These are phyloP conservation scores for Mamestra brassicae DNA, from an alignment of 2,888 invertebrate genomes.

Conservation along the genomic window DNA sequence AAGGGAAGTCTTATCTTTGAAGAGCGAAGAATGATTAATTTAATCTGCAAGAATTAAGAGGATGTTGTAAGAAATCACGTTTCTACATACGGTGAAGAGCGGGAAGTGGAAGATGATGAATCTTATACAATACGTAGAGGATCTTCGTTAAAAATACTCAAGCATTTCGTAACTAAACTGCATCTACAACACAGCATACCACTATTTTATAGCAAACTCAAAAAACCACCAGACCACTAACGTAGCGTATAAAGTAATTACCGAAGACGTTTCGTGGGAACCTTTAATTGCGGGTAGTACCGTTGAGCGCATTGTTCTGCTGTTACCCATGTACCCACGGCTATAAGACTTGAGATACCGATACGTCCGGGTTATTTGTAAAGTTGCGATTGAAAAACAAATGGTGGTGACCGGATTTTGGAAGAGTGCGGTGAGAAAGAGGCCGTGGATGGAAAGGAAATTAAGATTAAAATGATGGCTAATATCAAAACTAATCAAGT, in stretches of 20 bases:
- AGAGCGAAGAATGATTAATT: background rate
- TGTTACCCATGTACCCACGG: conserved; percentile 62
- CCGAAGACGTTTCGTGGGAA: conserved; percentile 60
- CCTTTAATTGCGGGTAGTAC: conserved; percentile 59
- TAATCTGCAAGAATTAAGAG: background rate
- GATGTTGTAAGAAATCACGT: background rate
- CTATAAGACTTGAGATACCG: conserved; percentile 47
- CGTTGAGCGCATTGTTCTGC: conserved; percentile 58
- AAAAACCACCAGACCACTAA: conserved; percentile 47
- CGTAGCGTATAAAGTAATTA: conserved; percentile 58
- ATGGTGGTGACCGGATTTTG: conserved; percentile 5
- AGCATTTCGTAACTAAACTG: background rate
- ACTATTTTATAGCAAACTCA: conserved; percentile 38
- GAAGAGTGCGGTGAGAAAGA: conserved; percentile 11
- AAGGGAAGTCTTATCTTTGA: background rate
- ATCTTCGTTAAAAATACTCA: too few relatives aligned
- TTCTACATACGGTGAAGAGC: too few relatives aligned
- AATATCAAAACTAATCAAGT: too few relatives aligned
- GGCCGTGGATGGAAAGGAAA: background rate
- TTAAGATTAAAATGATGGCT: background rate
- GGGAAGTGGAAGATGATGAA: background rate
- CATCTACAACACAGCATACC: conserved; percentile 4
- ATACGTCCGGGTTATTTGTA: conserved; percentile 53
- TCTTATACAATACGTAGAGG: background rate
- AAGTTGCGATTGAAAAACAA: conserved; percentile 49